These are phyloP conservation scores for Pomatorhinus ruficollis DNA, from an alignment of 2,113 vertebrate genomes.

Conservation along the genomic window DNA sequence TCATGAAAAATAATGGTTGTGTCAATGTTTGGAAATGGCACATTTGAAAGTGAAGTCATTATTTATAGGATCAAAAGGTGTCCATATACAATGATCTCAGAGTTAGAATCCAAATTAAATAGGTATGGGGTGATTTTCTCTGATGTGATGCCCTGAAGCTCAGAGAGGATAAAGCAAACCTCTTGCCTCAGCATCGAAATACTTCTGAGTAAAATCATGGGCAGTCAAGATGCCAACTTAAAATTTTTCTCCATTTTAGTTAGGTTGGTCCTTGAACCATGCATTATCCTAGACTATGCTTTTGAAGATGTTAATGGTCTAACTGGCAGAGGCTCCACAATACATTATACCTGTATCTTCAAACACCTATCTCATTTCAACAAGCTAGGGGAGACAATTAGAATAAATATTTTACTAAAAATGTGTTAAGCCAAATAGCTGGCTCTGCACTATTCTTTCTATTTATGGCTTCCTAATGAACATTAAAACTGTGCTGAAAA, in stretches of 20 bases:
- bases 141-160: slow-evolving; percentile 27
- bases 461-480: slow-evolving; percentile 60
- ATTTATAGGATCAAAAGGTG: slow-evolving; percentile 68
- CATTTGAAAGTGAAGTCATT: slow-evolving; percentile 63
- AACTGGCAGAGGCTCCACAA: slow-evolving; percentile 33
- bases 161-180: not conserved
- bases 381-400: slow-evolving; percentile 40
- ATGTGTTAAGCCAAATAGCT: slow-evolving; percentile 41
- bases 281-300: not conserved
- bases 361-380: slow-evolving; percentile 31
- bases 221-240: not conserved
- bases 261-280: not conserved
- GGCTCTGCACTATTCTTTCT: slow-evolving; percentile 31
- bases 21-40: slow-evolving; percentile 52
- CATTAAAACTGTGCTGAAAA: not conserved
- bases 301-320: slow-evolving; percentile 44
- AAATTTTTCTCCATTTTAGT: not conserved
- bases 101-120: slow-evolving; percentile 57
- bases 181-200: slow-evolving; percentile 5
- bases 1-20: slow-evolving; percentile 34
- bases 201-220: not conserved
- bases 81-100: slow-evolving; percentile 44
- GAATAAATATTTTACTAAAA: slow-evolving; percentile 69
- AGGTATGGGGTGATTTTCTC: slow-evolving; percentile 43
- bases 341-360: slow-evolving; percentile 21